Base-by-base conservation (phyloP, 2,888 invertebrate species). In the Eupithecia centaureata region DNA sequence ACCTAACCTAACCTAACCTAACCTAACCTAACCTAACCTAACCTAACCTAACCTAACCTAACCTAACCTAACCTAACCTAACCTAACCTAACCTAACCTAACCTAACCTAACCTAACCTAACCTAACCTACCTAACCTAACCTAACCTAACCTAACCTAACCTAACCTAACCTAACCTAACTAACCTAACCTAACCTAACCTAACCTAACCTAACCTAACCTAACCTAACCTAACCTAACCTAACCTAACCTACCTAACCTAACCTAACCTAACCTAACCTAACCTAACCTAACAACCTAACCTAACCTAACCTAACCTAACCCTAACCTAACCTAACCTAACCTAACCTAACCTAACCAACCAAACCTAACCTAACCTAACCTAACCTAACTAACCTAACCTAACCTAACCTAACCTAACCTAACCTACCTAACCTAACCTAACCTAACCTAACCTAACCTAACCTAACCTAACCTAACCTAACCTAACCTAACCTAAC, bases 401-500 rank as follows among this genome's bases (percentile, higher is more conserved):
- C 60, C 68, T 68, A 61, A 61, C 61, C 64, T 61, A 64, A 61
- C 68, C 63, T 67, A 59, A 61, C 67, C 63, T 61, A 54, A 60
- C 58, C 60, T 60, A 63, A 63, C 63, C 63, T 67, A n/a, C n/a
- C n/a, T n/a, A n/a, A 28, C 28, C 28, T 28, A 28, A 28, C 28
- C 28, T 28, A 28, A 28, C 28, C 28, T 28, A 28, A 28, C 28
- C 28, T 28, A 28, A 28, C 28, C 28, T 28, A 28, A 28, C 68
- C 69, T 65, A 65, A 66, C 69, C 69, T 69, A 69, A 28, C 28
- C 28, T 28, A 28, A 28, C 28, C 28, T 28, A 28, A 28, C 65
- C 69, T 67, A 67, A 67, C 67, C 67, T 67, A 67, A 63, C 67
- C 68, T 64, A 68, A 68, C 68, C 68, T 69, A 69, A 69, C 69